A percentile compares a stretch with the other conserved stretches of the same genome.
Evolutionary conservation across 2,113 vertebrate genomes (phyloP).

Genomic region (Cyphomyrus discorhynchus): DNA sequence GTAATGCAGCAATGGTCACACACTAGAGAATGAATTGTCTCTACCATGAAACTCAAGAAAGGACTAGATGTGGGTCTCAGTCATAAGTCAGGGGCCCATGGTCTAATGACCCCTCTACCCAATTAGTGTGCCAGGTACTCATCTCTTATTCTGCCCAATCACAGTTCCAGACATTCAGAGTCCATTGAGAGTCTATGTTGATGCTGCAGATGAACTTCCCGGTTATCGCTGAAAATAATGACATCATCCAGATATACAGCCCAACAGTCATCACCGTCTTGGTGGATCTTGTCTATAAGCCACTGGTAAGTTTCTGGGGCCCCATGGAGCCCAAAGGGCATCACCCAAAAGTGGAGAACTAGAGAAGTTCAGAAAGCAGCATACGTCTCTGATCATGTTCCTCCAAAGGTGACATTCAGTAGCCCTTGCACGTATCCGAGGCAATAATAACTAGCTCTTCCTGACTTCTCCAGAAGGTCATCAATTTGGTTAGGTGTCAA

Average conservation of each 20-base stretch:
- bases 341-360: not conserved
- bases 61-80: not conserved
- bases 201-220: not conserved
- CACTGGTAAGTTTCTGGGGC: not conserved
- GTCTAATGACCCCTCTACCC: not conserved
- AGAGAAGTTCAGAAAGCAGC: not conserved
- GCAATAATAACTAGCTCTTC: not conserved
- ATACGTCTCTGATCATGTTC: not conserved
- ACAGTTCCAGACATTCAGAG: not conserved
- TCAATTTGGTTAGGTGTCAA: not conserved
- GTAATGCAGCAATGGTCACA: not conserved
- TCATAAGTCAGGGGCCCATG: not conserved
- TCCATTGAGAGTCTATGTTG: not conserved
- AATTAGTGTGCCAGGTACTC: not conserved
- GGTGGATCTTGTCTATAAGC: not conserved
- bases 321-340: not conserved
- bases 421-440: not conserved
- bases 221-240: not conserved
- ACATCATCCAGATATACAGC: not conserved
- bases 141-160: not conserved
- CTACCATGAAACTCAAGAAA: not conserved
- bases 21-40: not conserved
- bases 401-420: not conserved
- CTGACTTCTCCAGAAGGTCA: not conserved
- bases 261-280: not conserved